Evolutionary conservation across 2,888 invertebrate genomes (phyloP).

Genomic region (Stenoptilia bipunctidactyla): DNA sequence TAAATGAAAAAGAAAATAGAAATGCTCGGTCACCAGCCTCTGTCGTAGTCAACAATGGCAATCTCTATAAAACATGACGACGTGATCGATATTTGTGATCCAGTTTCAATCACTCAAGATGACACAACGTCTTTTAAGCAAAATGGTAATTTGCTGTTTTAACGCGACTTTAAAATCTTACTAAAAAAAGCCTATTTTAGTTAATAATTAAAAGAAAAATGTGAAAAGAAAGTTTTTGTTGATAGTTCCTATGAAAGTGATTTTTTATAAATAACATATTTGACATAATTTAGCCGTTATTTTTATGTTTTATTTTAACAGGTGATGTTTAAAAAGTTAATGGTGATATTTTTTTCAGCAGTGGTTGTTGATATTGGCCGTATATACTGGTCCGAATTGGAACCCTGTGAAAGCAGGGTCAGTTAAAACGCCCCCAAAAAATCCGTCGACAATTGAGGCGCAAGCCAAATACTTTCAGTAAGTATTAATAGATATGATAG

Average conservation of each 20-base stretch:
- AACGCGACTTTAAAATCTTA: no score
- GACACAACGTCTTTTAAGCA: constrained; percentile 42
- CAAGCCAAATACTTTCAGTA: constrained; percentile 68
- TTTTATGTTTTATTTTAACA: no score
- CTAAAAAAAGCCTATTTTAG: no score
- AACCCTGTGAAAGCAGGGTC: constrained; percentile 27
- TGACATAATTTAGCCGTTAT: neutral
- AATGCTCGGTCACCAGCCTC: constrained; percentile 1
- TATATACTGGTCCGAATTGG: constrained; percentile 34
- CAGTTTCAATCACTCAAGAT: constrained; percentile 45
- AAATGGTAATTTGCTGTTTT: constrained; percentile 42
- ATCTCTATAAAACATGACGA: constrained; percentile 54
- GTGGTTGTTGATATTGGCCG: constrained; percentile 39
- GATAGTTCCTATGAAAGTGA: neutral
- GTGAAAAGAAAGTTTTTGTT: no score
- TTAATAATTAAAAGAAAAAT: no score
- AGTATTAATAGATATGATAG: constrained; percentile 28
- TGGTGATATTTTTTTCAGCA: constrained; percentile 31
- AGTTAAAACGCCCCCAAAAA: constrained; percentile 32
- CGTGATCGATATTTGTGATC: constrained; percentile 32
- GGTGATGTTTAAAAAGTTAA: neutral
- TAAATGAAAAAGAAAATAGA: neutral
- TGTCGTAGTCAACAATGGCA: constrained; percentile 34
- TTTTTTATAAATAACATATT: neutral
- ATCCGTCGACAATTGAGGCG: constrained; percentile 44